These are phyloP conservation scores for Hymenochirus boettgeri DNA, from an alignment of 2,113 vertebrate species.

Conservation along the genomic window DNA sequence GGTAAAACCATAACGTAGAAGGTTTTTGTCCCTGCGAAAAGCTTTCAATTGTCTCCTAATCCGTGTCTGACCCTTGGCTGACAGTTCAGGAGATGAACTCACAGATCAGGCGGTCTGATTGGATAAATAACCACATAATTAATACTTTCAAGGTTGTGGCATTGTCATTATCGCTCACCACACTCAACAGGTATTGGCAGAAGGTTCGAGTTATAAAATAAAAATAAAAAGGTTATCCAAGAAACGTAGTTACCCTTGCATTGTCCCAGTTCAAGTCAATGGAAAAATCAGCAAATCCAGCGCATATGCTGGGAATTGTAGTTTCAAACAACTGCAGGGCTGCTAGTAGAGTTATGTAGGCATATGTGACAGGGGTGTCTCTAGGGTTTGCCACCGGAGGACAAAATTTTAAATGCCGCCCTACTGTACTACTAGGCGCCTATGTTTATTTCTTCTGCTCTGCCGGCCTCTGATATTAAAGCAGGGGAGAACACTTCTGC, in stretches of 20 bases:
- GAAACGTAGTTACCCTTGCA: conserved; percentile 24
- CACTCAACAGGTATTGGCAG: conserved; percentile 66
- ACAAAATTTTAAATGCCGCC: too few species aligned
- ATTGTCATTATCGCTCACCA: conserved; percentile 71
- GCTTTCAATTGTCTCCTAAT: conserved; percentile 69
- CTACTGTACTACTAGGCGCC: too few species aligned
- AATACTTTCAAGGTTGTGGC: conserved; percentile 72
- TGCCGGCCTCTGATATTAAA: too few species aligned
- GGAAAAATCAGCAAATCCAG: conserved; percentile 48
- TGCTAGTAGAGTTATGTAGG: too few species aligned
- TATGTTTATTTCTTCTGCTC: too few species aligned
- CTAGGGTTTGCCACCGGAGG: too few species aligned
- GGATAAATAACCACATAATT: conserved; percentile 68
- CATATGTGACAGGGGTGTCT: too few species aligned
- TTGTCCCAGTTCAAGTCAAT: conserved; percentile 48
- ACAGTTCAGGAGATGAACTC: conserved; percentile 70
- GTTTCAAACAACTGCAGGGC: too few species aligned
- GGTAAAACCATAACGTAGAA: conserved; percentile 61
- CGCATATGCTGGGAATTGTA: too few species aligned
- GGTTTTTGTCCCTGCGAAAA: conserved; percentile 62
- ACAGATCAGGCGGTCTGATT: conserved; percentile 58
- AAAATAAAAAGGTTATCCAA: conserved; percentile 35
- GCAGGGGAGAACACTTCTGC: too few species aligned
- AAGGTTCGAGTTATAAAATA: conserved; percentile 21
- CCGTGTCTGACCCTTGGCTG: conserved; percentile 89